phyloP scores from a whole-genome alignment of 2,113 vertebrate genomes.

The Desmodus rotundus region DNA sequence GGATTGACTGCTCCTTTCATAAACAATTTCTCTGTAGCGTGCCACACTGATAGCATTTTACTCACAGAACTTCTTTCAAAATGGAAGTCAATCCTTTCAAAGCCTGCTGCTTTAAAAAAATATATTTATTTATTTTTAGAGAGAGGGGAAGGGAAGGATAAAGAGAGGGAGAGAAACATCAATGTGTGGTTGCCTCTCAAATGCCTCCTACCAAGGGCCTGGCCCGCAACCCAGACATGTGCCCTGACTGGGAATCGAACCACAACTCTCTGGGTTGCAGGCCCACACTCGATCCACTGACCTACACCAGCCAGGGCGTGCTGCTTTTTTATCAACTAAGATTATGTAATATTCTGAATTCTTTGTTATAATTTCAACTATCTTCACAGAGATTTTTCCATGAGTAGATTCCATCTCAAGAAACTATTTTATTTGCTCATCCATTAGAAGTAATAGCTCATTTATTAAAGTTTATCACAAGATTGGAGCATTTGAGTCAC shows the following conservation, averaged over 20 bases:
- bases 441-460: neutral
- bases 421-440: neutral
- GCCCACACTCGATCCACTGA: too few relatives aligned
- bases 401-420: neutral
- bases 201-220: too few relatives aligned
- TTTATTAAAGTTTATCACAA: neutral
- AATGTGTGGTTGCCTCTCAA: too few relatives aligned
- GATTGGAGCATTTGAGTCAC: neutral
- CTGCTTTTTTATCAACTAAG: neutral
- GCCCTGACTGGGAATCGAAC: too few relatives aligned
- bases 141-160: too few relatives aligned
- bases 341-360: neutral
- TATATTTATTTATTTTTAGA: too few relatives aligned
- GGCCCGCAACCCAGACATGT: too few relatives aligned
- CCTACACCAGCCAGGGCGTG: neutral
- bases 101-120: neutral
- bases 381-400: neutral
- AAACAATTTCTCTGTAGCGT: neutral
- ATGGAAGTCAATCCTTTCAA: neutral
- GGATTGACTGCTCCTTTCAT: neutral
- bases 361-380: neutral
- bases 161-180: too few relatives aligned
- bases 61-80: neutral
- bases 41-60: neutral
- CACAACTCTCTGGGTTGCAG: too few relatives aligned